Base-by-base conservation (phyloP, 1,140 invertebrate genomes). In the Potamilus streckersoni region DNA sequence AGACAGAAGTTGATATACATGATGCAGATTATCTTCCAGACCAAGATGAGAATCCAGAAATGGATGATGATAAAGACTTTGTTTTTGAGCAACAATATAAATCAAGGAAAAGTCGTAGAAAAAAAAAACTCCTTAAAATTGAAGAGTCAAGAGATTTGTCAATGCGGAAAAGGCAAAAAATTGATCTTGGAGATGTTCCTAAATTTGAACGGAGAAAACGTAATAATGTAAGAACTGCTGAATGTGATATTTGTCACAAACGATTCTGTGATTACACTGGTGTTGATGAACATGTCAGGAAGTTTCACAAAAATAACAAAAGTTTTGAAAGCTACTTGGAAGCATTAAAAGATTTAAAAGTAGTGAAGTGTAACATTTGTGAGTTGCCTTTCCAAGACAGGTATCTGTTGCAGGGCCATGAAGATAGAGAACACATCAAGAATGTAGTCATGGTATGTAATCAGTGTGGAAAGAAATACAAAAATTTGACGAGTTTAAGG, bases 171-270 rank as follows among this genome's bases (percentile, higher is more conserved):
- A 69, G 31, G 68, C 58, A 14, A 49, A 62, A 15, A 49, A 71
- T 73, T 68, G 74, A 69, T 60, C 65, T 72, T 62, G 69, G 71
- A 58, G 64, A 79, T 58, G 57, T 74, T 66, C 64, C 38, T 58
- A 57, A 23, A 61, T 63, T 19, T 59, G 66, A 8, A 63, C 65
- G 19, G 71, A 59, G 17, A 78, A 68, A 68, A 71, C 74, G 57
- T 23, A 55, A 55, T 63, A 57, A 6, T 27, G 60, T 38, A 55
- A 70, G 13, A 66, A 62, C 62, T 61, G 56, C 61, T 57, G 69
- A 55, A 62, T 84, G 83, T 63, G 78, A 80, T 75, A 77, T 83
- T 31, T 85, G 84, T 61, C 60, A 65, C 5, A 80, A 80, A 71
- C 69, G 23, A 20, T 82, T 84, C 56, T 79, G 70, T 70, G 80